Evolutionary conservation across 1,140 invertebrate genomes (phyloP).

Genomic region (Lamellibrachia luymesi): DNA sequence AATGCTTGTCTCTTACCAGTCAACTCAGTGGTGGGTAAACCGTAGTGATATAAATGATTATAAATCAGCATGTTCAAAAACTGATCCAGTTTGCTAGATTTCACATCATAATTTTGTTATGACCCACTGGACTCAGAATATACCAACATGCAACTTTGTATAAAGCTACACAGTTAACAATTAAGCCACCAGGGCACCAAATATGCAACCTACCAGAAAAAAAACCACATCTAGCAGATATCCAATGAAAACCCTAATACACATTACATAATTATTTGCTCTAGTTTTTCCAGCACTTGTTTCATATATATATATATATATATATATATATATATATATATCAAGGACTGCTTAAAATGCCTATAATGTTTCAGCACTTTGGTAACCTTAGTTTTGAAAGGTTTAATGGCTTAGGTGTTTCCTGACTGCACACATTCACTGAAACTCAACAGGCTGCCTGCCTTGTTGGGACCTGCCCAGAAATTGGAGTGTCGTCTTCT

Average conservation of each 20-base stretch:
- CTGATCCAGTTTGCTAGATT: no score
- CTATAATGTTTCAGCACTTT: neutral
- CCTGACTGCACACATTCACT: no score
- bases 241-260: neutral
- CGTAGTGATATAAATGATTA: no score
- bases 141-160: no score
- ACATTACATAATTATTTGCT: neutral
- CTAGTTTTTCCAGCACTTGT: neutral
- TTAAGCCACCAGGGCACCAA: no score
- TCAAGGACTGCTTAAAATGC: neutral
- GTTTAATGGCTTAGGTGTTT: neutral
- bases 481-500: neutral
- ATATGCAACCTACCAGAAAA: neutral
- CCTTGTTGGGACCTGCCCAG: neutral
- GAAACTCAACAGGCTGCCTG: neutral
- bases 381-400: neutral
- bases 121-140: no score
- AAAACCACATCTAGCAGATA: neutral
- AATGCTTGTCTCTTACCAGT: no score
- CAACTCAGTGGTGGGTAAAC: no score
- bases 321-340: neutral
- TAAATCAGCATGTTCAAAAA: no score
- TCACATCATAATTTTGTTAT: no score
- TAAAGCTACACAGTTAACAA: no score
- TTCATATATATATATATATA: neutral